Evolutionary conservation across 2,797 vertebrate species (phyloP), one percentile per base, ranked within the genome.

Genomic region (Sebastes taczanowskii): DNA sequence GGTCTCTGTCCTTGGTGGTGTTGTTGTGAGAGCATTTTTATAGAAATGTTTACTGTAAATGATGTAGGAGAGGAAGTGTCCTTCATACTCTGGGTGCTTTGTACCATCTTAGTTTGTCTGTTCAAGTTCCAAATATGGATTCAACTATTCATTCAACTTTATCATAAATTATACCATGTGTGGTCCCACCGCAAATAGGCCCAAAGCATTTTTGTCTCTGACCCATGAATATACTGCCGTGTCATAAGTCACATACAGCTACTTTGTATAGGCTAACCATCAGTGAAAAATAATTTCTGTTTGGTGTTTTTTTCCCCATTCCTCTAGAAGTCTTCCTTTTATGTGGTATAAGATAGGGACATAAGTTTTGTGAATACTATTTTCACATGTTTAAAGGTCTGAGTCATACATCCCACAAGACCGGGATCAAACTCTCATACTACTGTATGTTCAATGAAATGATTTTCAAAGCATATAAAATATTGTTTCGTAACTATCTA

Each of bases 131-230:
- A 75, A 70, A 59, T 66, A 27, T 73, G 14, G 68, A 65, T 20
- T 77, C 18, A 18, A 56, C 34, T 35, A 73, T 71, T 74, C 8
- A 74, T 84, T 67, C 3, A 81, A 67, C 27, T 61, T 1, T 74
- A 65, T 73, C 23, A 70, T 58, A 63, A 29, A 70, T 81, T 63
- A 60, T 78, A 62, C 22, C 55, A 63, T 75, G 60, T 87, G 77
- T 78, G 64, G 73, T 65, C 52, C 58, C 49, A 49, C 69, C 27
- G 1, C 74, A 70, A 64, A 65, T 42, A 30, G 20, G 22, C 29
- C 60, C 56, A 55, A 81, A 74, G 29, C 53, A 71, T 61, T 67
- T 67, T 55, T 55, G 20, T 71, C 38, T 76, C 30, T 75, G 65
- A 74, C 66, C 68, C 68, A 61, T 63, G 32, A 77, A 79, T 72